phyloP scores from a whole-genome alignment of 2,113 vertebrate species.

The Turnix velox region DNA sequence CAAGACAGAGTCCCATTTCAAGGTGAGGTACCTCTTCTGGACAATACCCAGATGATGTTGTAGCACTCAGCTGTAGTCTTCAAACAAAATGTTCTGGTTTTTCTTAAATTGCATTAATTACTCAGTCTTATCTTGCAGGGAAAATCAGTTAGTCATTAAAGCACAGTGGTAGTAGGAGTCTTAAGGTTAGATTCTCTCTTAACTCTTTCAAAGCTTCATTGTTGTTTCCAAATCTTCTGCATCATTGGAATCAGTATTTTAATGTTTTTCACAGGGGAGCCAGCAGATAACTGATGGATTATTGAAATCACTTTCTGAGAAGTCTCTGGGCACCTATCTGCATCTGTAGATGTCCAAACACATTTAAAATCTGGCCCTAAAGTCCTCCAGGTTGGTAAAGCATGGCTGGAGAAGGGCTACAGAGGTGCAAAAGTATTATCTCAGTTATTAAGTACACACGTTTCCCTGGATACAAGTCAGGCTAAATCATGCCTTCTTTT shows the following conservation, averaged over 20 bases:
- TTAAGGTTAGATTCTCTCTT: background rate
- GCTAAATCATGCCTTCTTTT: background rate
- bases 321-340: background rate
- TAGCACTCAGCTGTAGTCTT: background rate
- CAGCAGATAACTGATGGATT: background rate
- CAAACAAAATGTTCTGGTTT: background rate
- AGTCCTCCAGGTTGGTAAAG: background rate
- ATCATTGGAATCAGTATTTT: background rate
- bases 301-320: conserved; percentile 21
- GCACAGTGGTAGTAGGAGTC: background rate
- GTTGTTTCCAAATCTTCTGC: background rate
- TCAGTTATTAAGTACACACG: background rate
- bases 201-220: background rate
- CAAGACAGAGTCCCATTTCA: background rate
- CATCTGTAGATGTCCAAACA: background rate
- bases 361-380: background rate
- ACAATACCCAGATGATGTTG: background rate
- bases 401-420: background rate
- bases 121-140: background rate
- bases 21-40: background rate
- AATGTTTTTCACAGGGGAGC: background rate
- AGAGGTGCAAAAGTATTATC: background rate
- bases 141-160: background rate
- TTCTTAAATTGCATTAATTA: background rate
- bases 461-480: conserved; percentile 27